These are phyloP conservation scores for Pinctada fucata DNA, from an alignment of 2,888 invertebrate genomes.

Conservation along the genomic window DNA sequence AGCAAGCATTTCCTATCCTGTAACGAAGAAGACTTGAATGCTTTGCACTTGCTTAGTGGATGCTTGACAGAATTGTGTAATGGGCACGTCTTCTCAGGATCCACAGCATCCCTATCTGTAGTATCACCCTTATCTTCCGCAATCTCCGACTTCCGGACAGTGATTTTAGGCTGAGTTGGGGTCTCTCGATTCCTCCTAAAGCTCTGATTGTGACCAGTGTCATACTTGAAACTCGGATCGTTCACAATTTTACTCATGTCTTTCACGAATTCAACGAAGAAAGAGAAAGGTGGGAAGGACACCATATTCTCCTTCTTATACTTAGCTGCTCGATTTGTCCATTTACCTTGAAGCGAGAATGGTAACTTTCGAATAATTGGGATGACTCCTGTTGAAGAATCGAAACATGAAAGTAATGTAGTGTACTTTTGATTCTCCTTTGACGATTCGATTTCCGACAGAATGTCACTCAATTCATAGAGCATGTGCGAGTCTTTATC, in stretches of 20 bases:
- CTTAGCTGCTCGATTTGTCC: slow-evolving; percentile 23
- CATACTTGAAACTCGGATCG: slow-evolving; percentile 13
- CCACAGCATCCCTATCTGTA: background rate
- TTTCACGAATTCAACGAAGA: slow-evolving; percentile 23
- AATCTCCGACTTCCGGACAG: too few species aligned
- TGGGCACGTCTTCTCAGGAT: too few species aligned
- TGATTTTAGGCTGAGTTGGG: background rate
- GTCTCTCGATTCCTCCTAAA: background rate
- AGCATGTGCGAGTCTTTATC: slow-evolving; percentile 21
- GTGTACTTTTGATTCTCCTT: slow-evolving; percentile 26
- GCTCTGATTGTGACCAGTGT: background rate
- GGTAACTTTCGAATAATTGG: slow-evolving; percentile 43
- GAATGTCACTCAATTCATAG: slow-evolving; percentile 33
- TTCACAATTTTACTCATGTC: slow-evolving; percentile 18
- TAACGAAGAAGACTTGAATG: background rate
- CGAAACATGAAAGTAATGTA: slow-evolving; percentile 34
- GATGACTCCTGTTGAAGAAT: slow-evolving; percentile 41
- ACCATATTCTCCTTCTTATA: slow-evolving; percentile 19
- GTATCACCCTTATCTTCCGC: background rate
- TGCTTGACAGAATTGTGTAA: too few species aligned
- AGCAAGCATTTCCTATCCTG: background rate
- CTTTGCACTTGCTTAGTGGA: background rate
- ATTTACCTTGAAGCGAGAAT: slow-evolving; percentile 27
- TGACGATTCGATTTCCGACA: slow-evolving; percentile 36
- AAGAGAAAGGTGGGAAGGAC: slow-evolving; percentile 26